Conservation (phyloP, 2,797 vertebrate species). For the Protosalanx chinensis region DNA sequence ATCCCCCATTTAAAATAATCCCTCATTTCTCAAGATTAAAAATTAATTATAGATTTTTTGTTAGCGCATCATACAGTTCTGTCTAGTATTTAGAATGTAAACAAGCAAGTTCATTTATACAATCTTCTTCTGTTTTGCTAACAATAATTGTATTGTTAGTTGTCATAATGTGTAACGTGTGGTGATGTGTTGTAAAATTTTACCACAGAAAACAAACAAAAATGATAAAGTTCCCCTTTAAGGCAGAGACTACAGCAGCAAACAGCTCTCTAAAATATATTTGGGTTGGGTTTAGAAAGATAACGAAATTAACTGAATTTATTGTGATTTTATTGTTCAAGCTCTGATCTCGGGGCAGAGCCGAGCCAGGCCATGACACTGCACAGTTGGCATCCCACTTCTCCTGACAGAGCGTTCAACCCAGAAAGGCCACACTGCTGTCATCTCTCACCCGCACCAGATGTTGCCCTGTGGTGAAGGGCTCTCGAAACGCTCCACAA, state of each 20-base stretch:
- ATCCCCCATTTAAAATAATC: too few species aligned
- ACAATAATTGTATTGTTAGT: too few species aligned
- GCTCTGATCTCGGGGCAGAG: neutral
- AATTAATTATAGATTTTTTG: too few species aligned
- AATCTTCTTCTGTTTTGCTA: too few species aligned
- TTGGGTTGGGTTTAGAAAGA: neutral
- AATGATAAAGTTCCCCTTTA: neutral
- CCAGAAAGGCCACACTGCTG: slow-evolving; percentile 38
- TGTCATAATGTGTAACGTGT: neutral
- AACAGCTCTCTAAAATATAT: neutral
- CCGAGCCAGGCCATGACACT: neutral
- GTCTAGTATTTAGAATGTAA: too few species aligned
- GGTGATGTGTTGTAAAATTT: neutral
- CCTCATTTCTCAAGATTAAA: too few species aligned
- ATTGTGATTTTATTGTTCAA: slow-evolving; percentile 31
- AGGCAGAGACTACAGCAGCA: neutral
- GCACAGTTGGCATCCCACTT: slow-evolving; percentile 36
- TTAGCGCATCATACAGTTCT: too few species aligned
- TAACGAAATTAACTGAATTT: neutral
- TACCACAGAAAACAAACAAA: neutral
- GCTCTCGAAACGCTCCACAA: slow-evolving; percentile 30
- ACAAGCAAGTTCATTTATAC: too few species aligned
- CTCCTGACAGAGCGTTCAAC: slow-evolving; percentile 31
- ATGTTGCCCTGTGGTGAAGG: slow-evolving; percentile 46
- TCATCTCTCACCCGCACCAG: slow-evolving; percentile 38